Percentiles rank a stretch among this genome's conserved stretches.
These are phyloP conservation scores for Bolinopsis microptera DNA, from an alignment of 37 sponge, comb jelly and placozoan genomes.

Conservation along the genomic window DNA sequence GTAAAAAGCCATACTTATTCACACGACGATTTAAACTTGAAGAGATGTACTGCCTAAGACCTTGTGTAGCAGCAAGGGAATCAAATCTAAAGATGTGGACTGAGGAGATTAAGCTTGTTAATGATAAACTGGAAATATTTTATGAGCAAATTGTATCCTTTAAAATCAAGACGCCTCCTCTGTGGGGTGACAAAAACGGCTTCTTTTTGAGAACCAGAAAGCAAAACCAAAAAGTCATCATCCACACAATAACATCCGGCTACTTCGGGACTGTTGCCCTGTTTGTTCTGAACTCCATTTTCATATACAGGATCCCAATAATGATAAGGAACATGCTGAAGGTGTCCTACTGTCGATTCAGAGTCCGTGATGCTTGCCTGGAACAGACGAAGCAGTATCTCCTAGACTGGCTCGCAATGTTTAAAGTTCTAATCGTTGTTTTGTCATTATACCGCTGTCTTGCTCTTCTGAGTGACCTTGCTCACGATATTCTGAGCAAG, in stretches of 20 bases:
- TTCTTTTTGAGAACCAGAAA: conserved; percentile 33
- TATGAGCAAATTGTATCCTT: not conserved
- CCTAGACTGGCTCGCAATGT: not conserved
- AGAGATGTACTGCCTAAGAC: not conserved
- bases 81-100: not conserved
- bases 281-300: conserved; percentile 7
- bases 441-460: conserved; percentile 38
- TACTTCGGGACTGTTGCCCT: conserved; percentile 29
- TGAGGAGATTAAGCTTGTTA: not conserved
- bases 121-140: conserved; percentile 15
- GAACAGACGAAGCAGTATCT: conserved; percentile 4
- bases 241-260: conserved; percentile 41
- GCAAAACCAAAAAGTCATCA: conserved; percentile 58
- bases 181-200: conserved; percentile 37
- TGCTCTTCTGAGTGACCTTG: conserved; percentile 17
- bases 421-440: conserved; percentile 32
- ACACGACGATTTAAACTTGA: not conserved
- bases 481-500: conserved; percentile 35
- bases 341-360: not conserved
- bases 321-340: conserved; percentile 21
- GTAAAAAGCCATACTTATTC: not conserved
- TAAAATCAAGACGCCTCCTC: not conserved
- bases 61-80: conserved; percentile 43
- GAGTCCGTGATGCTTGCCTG: conserved; percentile 23
- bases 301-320: conserved; percentile 23